phyloP scores from a whole-genome alignment of 2,113 vertebrate species.

The Gambusia holbrooki region DNA sequence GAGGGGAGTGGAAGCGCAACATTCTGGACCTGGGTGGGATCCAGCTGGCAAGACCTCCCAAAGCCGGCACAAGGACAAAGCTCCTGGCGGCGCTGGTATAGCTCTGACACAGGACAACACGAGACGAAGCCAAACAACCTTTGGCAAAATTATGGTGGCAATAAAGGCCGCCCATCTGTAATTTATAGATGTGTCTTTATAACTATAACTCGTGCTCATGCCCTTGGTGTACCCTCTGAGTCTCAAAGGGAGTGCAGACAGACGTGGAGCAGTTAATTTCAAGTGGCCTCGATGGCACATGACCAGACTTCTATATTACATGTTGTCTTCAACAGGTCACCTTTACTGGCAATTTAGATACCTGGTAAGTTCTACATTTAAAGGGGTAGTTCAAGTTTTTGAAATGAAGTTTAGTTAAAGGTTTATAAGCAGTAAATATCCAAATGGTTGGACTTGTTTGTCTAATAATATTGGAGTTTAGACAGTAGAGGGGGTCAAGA shows the following conservation, averaged over 20 bases:
- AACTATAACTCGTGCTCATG: slow-evolving; percentile 28
- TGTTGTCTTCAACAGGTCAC: slow-evolving; percentile 20
- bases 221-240: slow-evolving; percentile 39
- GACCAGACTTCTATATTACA: slow-evolving; percentile 7
- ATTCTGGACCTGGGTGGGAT: slow-evolving; percentile 63
- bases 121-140: slow-evolving; percentile 63
- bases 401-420: not conserved
- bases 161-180: slow-evolving; percentile 56
- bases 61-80: slow-evolving; percentile 74
- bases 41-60: slow-evolving; percentile 72
- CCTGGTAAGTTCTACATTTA: not conserved
- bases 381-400: not conserved
- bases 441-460: not conserved
- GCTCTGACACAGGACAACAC: slow-evolving; percentile 65
- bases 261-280: slow-evolving; percentile 23
- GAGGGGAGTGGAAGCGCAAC: slow-evolving; percentile 63
- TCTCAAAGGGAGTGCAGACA: slow-evolving; percentile 18
- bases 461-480: not conserved
- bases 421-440: not conserved
- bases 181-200: slow-evolving; percentile 68
- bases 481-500: not conserved
- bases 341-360: not conserved
- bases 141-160: slow-evolving; percentile 57
- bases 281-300: slow-evolving; percentile 16
- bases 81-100: slow-evolving; percentile 68